A percentile compares a stretch with the other conserved stretches of the same genome.
These are phyloP conservation scores for Chaitophorus viminalis DNA, from an alignment of 2,888 invertebrate genomes.

Conservation along the genomic window DNA sequence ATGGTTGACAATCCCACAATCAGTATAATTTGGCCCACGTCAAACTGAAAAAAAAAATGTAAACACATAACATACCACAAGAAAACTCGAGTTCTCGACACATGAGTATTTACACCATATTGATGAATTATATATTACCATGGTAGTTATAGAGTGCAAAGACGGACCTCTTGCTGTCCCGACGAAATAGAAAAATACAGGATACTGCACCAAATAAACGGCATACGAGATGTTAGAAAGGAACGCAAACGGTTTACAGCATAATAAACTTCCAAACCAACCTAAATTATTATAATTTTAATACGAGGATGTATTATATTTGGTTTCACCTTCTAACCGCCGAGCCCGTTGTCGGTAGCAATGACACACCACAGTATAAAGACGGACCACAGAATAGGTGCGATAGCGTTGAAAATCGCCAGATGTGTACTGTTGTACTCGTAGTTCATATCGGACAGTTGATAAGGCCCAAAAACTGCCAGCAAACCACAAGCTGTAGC, in stretches of 20 bases:
- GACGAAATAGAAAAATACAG: conserved; percentile 75
- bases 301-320: neutral
- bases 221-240: conserved; percentile 74
- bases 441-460: conserved; percentile 71
- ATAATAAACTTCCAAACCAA: conserved; percentile 70
- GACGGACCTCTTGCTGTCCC: conserved; percentile 71
- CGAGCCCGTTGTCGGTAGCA: conserved; percentile 71
- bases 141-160: conserved; percentile 69
- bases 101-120: neutral
- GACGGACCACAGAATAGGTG: conserved; percentile 72
- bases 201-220: conserved; percentile 74
- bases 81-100: neutral
- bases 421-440: conserved; percentile 70
- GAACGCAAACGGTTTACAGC: conserved; percentile 71
- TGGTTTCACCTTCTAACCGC: conserved; percentile 67
- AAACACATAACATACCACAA: neutral
- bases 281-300: conserved; percentile 66
- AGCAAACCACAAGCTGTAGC: conserved; percentile 62
- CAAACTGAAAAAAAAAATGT: conserved; percentile 70
- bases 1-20: conserved; percentile 71
- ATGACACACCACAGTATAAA: conserved; percentile 71
- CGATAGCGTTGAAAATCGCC: conserved; percentile 71
- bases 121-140: conserved; percentile 67
- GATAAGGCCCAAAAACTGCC: conserved; percentile 70
- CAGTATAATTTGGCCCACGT: conserved; percentile 72